Percentiles rank a stretch among this genome's conserved stretches.
phyloP scores from a whole-genome alignment of 2,888 invertebrate species.

The Pinctada fucata region DNA sequence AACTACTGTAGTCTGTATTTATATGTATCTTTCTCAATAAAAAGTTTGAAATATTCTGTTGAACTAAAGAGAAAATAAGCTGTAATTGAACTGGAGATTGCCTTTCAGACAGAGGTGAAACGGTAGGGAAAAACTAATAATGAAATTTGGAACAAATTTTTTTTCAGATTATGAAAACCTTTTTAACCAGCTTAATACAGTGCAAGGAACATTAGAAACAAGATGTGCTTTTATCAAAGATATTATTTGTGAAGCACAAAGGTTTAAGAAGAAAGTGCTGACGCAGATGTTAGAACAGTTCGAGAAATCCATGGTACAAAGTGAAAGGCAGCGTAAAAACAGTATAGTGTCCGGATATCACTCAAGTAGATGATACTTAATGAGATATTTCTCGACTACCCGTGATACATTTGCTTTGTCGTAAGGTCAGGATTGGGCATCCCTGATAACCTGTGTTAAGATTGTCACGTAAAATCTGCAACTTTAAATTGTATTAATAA shows the following conservation, averaged over 20 bases:
- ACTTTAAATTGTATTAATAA: too few species aligned
- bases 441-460: too few species aligned
- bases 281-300: constrained; percentile 65
- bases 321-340: constrained; percentile 23
- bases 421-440: too few species aligned
- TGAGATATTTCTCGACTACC: neutral
- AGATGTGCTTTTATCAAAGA: constrained; percentile 66
- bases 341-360: neutral
- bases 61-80: too few species aligned
- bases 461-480: too few species aligned
- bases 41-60: too few species aligned
- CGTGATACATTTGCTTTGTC: too few species aligned
- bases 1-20: too few species aligned
- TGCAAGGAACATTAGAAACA: constrained; percentile 67
- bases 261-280: constrained; percentile 71
- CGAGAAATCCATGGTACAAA: constrained; percentile 54
- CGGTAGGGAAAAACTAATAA: too few species aligned
- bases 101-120: too few species aligned
- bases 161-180: constrained; percentile 70
- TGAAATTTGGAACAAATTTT: constrained; percentile 11
- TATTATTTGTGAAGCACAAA: constrained; percentile 68
- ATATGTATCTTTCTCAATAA: too few species aligned
- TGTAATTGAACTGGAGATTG: too few species aligned
- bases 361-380: neutral
- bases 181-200: constrained; percentile 66